Base-by-base conservation (phyloP, 2,113 vertebrate genomes). In the Diadophis punctatus region DNA sequence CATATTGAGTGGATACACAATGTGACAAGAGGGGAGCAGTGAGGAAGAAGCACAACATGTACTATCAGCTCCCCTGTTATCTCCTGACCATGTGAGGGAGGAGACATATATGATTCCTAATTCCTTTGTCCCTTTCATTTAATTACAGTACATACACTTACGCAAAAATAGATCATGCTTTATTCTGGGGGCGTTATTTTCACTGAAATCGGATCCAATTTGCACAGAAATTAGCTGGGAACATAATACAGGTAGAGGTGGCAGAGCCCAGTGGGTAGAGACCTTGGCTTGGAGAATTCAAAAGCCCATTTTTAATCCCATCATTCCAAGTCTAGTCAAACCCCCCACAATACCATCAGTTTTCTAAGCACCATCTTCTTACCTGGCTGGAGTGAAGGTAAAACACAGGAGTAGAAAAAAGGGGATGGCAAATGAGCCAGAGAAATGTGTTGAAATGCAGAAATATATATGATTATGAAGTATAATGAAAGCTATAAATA, bases 1-100 rank as follows among this genome's bases (percentile, higher is more conserved):
- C 99, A 98, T 34, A 96, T 98, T 68, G 94, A 96, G 52, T 99
- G 99, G 99, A 98, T 99, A 92, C 97, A 96, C 80, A 95, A 98
- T 1, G 97, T 3, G 88, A 97, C 96, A 0, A 96, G 58, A 49
- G 94, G 95, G 0, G 1, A 90, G 97, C 63, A 91, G 93, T 0
- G 25, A 11, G 10, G 52, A 56, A 0, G 0, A 51, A 39, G 63
- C 88, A 48, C 4, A 11, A 48, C 2, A 2, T 8, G 0, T 34
- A 20, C 34, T 39, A 22, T 39, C 85, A 49, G 7, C 3, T 86
- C 10, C 48, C 25, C 23, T 53, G 11, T 25, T 49, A 48, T 90
- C 39, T 46, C 48, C 43, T 68, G 43, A 7, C 48, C 43, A 3
- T 11, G 58, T 9, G 39, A n/a, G 56, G 25, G 12, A 39, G 39